Conservation (phyloP, 2,797 vertebrate genomes). For the Halcyon chelicuti region DNA sequence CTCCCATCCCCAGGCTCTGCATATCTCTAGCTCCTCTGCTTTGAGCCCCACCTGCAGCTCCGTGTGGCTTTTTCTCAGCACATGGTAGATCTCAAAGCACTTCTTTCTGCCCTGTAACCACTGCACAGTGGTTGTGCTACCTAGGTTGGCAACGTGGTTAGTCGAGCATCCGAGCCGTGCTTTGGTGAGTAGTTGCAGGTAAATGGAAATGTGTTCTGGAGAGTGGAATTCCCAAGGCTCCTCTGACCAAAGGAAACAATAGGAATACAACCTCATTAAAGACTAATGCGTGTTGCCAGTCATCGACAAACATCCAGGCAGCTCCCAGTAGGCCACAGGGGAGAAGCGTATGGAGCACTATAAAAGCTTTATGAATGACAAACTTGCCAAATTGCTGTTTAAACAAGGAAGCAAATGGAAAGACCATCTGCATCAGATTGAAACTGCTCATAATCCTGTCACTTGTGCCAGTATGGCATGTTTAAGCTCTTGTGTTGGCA, state of each 20-base stretch:
- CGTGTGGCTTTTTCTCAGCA: background rate
- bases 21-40: background rate
- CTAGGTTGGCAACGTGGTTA: background rate
- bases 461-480: background rate
- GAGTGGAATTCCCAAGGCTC: background rate
- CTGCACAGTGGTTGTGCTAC: accelerated
- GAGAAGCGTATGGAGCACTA: background rate
- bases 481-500: conserved; percentile 32
- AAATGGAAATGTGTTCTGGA: background rate
- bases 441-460: conserved; percentile 48
- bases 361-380: conserved; percentile 62
- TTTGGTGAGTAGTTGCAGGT: background rate
- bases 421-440: conserved; percentile 66
- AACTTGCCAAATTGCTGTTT: conserved; percentile 60
- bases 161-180: background rate
- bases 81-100: background rate
- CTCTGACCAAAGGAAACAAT: conserved; percentile 20
- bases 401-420: conserved; percentile 67
- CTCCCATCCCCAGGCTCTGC: background rate
- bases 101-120: background rate
- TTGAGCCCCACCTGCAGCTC: background rate
- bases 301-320: conserved; percentile 1
- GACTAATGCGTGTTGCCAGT: background rate
- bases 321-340: background rate
- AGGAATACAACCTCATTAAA: background rate